phyloP scores from a whole-genome alignment of 2,797 vertebrate genomes.

The Petrocephalus sullivani region DNA sequence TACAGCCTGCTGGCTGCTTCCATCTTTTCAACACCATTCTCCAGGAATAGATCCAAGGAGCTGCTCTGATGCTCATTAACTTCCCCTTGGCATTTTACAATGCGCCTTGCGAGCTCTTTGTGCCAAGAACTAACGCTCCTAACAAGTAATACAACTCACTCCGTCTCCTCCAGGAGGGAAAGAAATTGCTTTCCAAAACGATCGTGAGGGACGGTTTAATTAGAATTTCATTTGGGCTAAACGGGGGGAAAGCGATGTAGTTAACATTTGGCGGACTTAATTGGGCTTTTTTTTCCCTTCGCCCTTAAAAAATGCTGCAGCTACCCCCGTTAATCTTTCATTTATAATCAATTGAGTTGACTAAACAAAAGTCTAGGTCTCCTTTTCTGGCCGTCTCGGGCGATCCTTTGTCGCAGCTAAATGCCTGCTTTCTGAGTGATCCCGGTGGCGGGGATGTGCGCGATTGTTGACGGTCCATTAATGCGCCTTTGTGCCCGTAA shows the following conservation, averaged over 20 bases:
- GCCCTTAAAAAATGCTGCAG: constrained; percentile 83
- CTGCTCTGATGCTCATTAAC: constrained; percentile 94
- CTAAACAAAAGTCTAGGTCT: constrained; percentile 96
- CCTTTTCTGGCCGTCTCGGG: constrained; percentile 94
- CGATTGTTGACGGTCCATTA: constrained; percentile 96
- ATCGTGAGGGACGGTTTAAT: constrained; percentile 92
- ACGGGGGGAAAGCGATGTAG: constrained; percentile 91
- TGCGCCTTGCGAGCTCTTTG: constrained; percentile 83
- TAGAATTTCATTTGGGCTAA: constrained; percentile 98
- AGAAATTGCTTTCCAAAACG: constrained; percentile 82
- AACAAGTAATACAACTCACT: constrained; percentile 65
- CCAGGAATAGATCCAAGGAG: constrained; percentile 80
- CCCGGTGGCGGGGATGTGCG: constrained; percentile 83
- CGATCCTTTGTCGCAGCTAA: constrained; percentile 91
- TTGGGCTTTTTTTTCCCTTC: constrained; percentile 82
- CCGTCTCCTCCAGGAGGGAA: constrained; percentile 78
- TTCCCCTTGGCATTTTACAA: constrained; percentile 82
- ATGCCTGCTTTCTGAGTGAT: constrained; percentile 88
- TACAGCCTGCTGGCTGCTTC: constrained; percentile 64
- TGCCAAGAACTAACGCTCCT: constrained; percentile 82
- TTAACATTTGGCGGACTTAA: constrained; percentile 99
- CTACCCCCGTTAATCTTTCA: constrained; percentile 98
- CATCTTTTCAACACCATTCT: constrained; percentile 78
- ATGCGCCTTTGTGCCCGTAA: constrained; percentile 79
- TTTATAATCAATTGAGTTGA: constrained; percentile 98